Evolutionary conservation across 53 echinoderm and acorn worm species (phyloP), one percentile per base, ranked within the genome.

Genomic region (Crossaster papposus): DNA sequence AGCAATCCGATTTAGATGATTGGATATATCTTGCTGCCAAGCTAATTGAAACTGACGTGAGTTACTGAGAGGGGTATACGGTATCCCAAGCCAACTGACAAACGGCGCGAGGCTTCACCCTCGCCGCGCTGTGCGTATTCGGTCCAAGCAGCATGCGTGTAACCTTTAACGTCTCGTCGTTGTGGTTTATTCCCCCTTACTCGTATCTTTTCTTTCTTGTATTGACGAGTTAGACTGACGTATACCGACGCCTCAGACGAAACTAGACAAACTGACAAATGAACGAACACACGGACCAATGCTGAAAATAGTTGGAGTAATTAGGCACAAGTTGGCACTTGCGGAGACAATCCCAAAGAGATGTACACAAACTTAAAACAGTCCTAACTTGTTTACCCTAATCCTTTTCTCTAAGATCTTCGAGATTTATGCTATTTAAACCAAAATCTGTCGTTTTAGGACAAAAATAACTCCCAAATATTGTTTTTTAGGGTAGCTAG

Each of bases 1-100:
- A 85, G 33, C 51, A 85, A 85, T 85, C 85, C 85, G 85, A 85
- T 85, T 85, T 72, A 22, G 35, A 72, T 72, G 85, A 85, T 72
- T 85, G 72, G 85, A 72, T 72, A 54, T 30, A 14, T 17, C 85
- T 24, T 20, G 30, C 85, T 85, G 85, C 26, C 28, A 15, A 17
- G 53, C 72, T 85, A 85, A 85, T 85, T 85, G 85, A 54, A 85
- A 72, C 30, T 17, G 85, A 85, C 85, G 34, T 70, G 20, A 8
- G 85, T 30, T 72, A 72, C 52, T 71, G 54, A 72, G 73, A 73
- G 44, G 85, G 82, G 85, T 72, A n/a, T n/a, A 20, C 35, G 14
- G 75, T 74, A 72, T 54, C 14, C 30, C 53, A n/a, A 30, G 14
- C 53, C 51, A 31, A 29, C 53, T 82, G 73, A 33, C 52, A 70